These are phyloP conservation scores for Drosophila insularis DNA, from an alignment of 1,140 invertebrate genomes.

Conservation along the genomic window DNA sequence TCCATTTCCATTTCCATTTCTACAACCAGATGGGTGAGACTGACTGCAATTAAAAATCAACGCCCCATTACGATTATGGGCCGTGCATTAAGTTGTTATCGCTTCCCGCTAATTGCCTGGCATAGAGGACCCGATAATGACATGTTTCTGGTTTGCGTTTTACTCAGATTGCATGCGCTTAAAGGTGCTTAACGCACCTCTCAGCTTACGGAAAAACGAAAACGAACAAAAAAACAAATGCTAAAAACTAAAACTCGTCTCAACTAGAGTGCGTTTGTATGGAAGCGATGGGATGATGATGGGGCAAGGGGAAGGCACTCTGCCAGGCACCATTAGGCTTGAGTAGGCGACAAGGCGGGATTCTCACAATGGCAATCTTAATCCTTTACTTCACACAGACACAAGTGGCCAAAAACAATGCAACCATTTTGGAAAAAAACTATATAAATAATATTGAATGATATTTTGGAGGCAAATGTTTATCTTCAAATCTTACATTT, in stretches of 20 bases:
- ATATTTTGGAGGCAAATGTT: too few species aligned
- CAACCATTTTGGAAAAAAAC: too few species aligned
- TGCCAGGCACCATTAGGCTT: neutral
- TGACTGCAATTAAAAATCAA: conserved; percentile 33
- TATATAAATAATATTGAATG: too few species aligned
- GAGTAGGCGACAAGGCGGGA: neutral
- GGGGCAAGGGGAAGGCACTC: neutral
- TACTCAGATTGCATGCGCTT: conserved; percentile 11
- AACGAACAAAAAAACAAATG: too few species aligned
- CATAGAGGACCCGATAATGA: conserved; percentile 49
- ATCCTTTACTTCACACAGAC: neutral
- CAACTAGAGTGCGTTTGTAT: neutral
- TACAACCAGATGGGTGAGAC: neutral
- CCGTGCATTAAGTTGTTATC: conserved; percentile 58
- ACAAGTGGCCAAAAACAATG: too few species aligned
- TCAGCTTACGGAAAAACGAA: neutral
- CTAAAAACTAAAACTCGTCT: neutral
- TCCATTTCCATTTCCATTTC: neutral
- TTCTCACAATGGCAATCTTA: neutral
- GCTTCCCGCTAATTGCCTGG: conserved; percentile 49
- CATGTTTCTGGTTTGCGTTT: conserved; percentile 14
- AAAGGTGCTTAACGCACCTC: conserved; percentile 16
- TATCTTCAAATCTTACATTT: too few species aligned
- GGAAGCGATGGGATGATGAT: neutral
- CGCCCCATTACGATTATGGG: conserved; percentile 30